Evolutionary conservation across 2,888 invertebrate genomes (phyloP).

Genomic region (Schizotus pectinicornis): DNA sequence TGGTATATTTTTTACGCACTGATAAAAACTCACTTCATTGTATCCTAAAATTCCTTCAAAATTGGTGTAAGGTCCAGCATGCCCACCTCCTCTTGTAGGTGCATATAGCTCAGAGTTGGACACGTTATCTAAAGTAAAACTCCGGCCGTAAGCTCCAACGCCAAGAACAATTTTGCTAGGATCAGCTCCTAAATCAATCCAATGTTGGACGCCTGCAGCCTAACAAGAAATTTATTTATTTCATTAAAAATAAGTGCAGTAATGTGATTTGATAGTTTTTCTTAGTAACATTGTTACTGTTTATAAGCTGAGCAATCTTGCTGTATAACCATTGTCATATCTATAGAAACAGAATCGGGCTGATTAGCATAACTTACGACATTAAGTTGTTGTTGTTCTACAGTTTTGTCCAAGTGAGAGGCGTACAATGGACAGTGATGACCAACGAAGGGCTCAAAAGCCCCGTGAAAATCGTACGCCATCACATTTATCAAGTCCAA

Average conservation of each 20-base stretch:
- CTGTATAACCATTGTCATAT: no score
- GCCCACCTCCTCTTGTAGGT: conserved; percentile 62
- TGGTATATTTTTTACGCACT: no score
- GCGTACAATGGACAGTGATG: conserved; percentile 69
- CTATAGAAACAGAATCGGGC: not conserved
- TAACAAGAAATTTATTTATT: conserved; percentile 35
- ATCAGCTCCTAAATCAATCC: conserved; percentile 63
- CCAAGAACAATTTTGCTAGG: conserved; percentile 71
- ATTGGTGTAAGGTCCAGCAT: conserved; percentile 67
- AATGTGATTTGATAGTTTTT: no score
- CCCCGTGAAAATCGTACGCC: conserved; percentile 68
- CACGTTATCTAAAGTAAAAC: conserved; percentile 64
- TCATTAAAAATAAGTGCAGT: no score
- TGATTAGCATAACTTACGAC: conserved; percentile 31
- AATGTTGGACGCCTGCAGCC: conserved; percentile 59
- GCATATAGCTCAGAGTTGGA: conserved; percentile 61
- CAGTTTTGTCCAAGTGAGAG: conserved; percentile 55
- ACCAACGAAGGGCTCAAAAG: conserved; percentile 68
- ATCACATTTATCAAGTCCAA: conserved; percentile 57
- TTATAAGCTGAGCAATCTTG: no score
- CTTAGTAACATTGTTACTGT: no score
- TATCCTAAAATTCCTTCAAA: conserved; percentile 70
- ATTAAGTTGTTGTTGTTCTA: conserved; percentile 33
- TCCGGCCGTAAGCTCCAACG: conserved; percentile 71
- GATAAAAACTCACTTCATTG: conserved; percentile 71